Base-by-base conservation (phyloP, 2,888 invertebrate species). In the Cataglyphis cursor region DNA sequence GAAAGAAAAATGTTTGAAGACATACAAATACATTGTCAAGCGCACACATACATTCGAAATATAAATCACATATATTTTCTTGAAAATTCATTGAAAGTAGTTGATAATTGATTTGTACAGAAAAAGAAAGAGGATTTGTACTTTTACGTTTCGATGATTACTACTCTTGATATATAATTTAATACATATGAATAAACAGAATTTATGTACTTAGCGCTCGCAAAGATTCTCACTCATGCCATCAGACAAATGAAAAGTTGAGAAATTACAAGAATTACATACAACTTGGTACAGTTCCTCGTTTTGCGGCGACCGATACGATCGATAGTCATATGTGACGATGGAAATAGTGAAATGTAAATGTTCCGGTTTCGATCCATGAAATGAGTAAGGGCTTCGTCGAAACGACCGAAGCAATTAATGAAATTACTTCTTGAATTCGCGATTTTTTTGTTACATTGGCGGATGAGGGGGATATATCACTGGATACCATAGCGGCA, bases 401-500 rank as follows among this genome's bases (percentile, higher is more conserved):
- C 35, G 38, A 24, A 51, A 65, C 31, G 24, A 38, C 10, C 44
- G n/a, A 35, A 41, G n/a, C 10, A 48, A 51, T 64, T 10, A 31
- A 65, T 28, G 21, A 64, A 64, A 10, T 51, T n/a, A 51, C 48
- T 44, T 35, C 12, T 65, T 38, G 15, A 15, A 62, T 24, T 65
- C 35, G n/a, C 10, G 3, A 38, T 6, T 15, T 24, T 18, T 65
- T 66, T n/a, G 51, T 24, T n/a, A 66, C 38, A 76, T 51, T 54
- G 51, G 35, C 21, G 3, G 38, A 12, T 73, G 61, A n/a, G 73
- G 38, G 1, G 31, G 75, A 38, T 85, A 74, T 6, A 84, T 18
- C 15, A 89, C 28, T 18, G 89, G 87, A 24, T 87, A 88, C 65
- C 66, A 28, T 38, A 84, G 61, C 24, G 84, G 84, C 4, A 87